Conservation (phyloP, 2,888 invertebrate species). For the Scaptomyza tumidula region DNA sequence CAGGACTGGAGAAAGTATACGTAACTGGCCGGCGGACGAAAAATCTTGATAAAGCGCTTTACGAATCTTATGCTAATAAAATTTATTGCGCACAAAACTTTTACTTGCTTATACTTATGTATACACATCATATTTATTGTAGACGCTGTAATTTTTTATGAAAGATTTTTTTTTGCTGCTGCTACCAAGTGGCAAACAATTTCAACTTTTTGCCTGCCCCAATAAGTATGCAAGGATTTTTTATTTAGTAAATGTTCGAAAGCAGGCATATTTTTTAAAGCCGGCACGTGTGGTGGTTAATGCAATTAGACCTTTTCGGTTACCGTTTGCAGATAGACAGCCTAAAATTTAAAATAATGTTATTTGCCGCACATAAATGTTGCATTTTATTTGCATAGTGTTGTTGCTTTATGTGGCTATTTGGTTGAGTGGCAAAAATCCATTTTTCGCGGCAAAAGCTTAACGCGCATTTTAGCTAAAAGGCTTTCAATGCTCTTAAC, state of each 20-base stretch:
- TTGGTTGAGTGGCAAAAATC: background rate
- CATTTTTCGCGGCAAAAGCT: slow-evolving; percentile 45
- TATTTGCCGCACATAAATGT: slow-evolving; percentile 21
- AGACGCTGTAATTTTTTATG: slow-evolving; percentile 45
- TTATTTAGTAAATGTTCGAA: slow-evolving; percentile 11
- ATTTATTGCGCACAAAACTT: slow-evolving; percentile 50
- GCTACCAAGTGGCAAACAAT: slow-evolving; percentile 52
- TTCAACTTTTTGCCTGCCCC: slow-evolving; percentile 45
- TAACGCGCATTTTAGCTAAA: slow-evolving; percentile 64
- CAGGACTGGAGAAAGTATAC: slow-evolving; percentile 25
- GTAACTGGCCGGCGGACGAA: slow-evolving; percentile 46
- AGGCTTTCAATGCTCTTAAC: slow-evolving; percentile 76
- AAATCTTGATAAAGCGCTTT: slow-evolving; percentile 50
- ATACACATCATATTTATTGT: slow-evolving; percentile 46
- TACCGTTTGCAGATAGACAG: slow-evolving; percentile 10
- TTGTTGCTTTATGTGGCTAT: background rate
- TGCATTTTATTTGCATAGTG: background rate
- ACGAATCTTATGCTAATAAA: slow-evolving; percentile 71
- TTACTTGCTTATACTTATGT: slow-evolving; percentile 46
- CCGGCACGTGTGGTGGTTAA: background rate
- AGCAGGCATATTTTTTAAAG: slow-evolving; percentile 11
- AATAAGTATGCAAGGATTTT: slow-evolving; percentile 40
- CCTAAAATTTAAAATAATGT: slow-evolving; percentile 49
- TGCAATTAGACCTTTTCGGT: slow-evolving; percentile 27
- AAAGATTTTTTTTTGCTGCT: too few relatives aligned